Evolutionary conservation across 2,113 vertebrate species (phyloP).

Genomic region (Neopipo cinnamomea): DNA sequence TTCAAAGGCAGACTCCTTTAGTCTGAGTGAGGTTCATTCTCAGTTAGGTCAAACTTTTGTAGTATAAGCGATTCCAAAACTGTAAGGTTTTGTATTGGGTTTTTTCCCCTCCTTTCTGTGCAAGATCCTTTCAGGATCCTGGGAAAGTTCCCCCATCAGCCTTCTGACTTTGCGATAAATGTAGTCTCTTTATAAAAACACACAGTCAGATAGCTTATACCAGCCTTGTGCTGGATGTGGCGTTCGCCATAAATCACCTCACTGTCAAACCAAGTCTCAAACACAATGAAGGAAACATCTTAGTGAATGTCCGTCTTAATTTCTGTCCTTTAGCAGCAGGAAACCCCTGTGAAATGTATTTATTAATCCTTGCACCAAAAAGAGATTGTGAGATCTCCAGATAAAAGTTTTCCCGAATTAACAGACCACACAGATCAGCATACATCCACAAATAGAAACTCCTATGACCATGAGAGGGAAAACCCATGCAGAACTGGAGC

Average conservation of each 20-base stretch:
- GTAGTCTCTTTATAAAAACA: constrained; percentile 22
- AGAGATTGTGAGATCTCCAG: neutral
- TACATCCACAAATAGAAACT: neutral
- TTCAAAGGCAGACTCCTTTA: neutral
- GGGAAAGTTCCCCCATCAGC: neutral
- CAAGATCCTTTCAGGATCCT: neutral
- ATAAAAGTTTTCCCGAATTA: neutral
- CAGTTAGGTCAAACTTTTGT: neutral
- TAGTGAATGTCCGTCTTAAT: neutral
- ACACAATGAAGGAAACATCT: neutral
- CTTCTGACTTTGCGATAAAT: constrained; percentile 19
- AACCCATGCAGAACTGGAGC: neutral
- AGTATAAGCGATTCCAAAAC: neutral
- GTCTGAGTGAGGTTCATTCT: neutral
- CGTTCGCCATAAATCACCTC: neutral
- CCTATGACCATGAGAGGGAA: neutral
- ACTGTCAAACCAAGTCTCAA: neutral
- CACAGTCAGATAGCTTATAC: neutral
- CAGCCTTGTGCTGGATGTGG: neutral
- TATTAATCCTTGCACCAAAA: neutral
- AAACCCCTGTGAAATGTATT: neutral
- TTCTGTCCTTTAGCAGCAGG: neutral
- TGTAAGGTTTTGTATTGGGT: neutral
- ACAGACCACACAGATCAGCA: neutral
- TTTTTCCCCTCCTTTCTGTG: neutral